Percentiles rank a stretch among this genome's conserved stretches.
Evolutionary conservation across 2,113 vertebrate species (phyloP).

Genomic region (Bubo scandiacus): DNA sequence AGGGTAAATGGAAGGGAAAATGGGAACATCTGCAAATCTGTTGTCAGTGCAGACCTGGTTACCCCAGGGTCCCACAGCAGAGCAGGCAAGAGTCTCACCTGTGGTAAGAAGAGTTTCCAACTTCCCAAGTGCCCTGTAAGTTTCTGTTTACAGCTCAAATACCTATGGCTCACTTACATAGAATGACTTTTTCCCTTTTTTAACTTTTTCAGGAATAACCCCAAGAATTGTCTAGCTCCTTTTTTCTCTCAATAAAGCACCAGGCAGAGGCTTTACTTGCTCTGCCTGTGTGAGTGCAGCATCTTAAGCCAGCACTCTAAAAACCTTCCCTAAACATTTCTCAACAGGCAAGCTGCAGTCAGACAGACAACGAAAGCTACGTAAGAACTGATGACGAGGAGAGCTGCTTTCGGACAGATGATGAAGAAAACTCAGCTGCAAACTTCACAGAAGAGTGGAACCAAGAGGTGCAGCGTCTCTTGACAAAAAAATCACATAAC

Average conservation of each 20-base stretch:
- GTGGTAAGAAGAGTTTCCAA: not conserved
- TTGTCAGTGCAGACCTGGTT: not conserved
- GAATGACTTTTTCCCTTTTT: not conserved
- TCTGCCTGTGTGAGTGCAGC: not conserved
- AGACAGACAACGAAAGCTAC: constrained; percentile 76
- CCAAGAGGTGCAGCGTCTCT: constrained; percentile 71
- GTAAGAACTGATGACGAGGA: constrained; percentile 70
- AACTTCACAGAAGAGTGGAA: constrained; percentile 68
- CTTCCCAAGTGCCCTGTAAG: not conserved
- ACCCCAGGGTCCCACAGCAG: not conserved
- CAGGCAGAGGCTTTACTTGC: not conserved
- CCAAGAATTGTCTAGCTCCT: not conserved
- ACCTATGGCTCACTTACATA: not conserved
- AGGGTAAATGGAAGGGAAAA: not conserved
- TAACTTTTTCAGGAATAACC: not conserved
- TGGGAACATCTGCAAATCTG: not conserved
- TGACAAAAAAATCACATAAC: constrained; percentile 60
- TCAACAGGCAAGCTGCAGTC: constrained; percentile 79
- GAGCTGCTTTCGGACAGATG: constrained; percentile 70
- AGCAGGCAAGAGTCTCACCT: not conserved
- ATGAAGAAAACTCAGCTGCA: constrained; percentile 67
- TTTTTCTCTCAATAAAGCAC: not conserved
- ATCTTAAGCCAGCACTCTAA: not conserved
- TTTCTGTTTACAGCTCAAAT: not conserved
- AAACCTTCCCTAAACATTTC: constrained; percentile 24